Conservation (phyloP, 2,797 vertebrate species). For the Poeciliopsis infans region DNA sequence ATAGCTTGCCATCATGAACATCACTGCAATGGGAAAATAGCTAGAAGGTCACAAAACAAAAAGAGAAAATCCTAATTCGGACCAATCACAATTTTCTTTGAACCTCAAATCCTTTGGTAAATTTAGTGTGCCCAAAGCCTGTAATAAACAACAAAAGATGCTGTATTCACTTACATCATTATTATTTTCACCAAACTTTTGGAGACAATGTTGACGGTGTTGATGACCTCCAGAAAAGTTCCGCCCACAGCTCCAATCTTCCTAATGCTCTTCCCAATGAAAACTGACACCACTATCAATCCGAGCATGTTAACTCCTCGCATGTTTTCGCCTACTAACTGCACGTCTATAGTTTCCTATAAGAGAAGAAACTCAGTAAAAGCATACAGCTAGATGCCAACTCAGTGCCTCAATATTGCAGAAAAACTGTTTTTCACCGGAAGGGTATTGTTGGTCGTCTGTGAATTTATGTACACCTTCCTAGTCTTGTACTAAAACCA, state of each 20-base stretch:
- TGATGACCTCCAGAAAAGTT: neutral
- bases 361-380: neutral
- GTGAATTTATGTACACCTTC: accelerated
- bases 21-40: neutral
- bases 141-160: neutral
- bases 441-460: accelerated
- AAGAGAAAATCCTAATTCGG: neutral
- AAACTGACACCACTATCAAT: neutral
- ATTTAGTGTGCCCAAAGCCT: neutral
- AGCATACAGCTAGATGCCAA: neutral
- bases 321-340: neutral
- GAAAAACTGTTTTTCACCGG: neutral
- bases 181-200: neutral
- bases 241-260: neutral
- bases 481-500: neutral
- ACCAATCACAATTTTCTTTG: neutral
- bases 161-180: neutral
- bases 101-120: neutral
- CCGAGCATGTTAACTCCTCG: neutral
- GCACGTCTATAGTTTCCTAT: neutral
- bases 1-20: constrained; percentile 1
- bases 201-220: neutral
- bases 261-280: neutral
- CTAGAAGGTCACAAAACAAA: neutral
- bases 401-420: neutral